These are phyloP conservation scores for Pteria penguin DNA, from an alignment of 2,888 invertebrate genomes.

Conservation along the genomic window DNA sequence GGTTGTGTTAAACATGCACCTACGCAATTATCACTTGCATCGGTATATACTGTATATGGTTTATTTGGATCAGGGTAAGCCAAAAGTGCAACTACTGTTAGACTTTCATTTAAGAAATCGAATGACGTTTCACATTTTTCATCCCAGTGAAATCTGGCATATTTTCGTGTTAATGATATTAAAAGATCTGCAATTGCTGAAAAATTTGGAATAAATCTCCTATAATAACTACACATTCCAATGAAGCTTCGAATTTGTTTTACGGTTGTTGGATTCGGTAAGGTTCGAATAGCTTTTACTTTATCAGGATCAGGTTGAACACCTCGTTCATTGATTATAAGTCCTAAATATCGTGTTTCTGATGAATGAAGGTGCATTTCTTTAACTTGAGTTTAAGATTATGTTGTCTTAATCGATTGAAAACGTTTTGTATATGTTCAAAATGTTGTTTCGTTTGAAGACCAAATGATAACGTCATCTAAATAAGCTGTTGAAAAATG, in stretches of 20 bases:
- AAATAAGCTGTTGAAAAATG: no score
- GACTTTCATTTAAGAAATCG: background rate
- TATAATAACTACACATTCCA: slow-evolving; percentile 12
- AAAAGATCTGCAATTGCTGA: slow-evolving; percentile 10
- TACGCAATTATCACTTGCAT: background rate
- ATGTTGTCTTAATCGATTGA: no score
- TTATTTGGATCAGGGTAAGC: background rate
- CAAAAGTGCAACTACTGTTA: background rate
- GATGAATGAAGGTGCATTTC: no score
- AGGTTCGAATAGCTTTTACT: background rate
- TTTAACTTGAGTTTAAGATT: no score
- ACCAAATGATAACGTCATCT: no score
- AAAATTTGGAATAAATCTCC: slow-evolving; percentile 12
- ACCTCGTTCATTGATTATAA: background rate
- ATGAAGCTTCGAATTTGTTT: slow-evolving; percentile 1
- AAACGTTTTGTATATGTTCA: no score
- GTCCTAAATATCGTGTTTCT: slow-evolving; percentile 11
- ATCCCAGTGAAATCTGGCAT: slow-evolving; percentile 15
- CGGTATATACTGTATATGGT: background rate
- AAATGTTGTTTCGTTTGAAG: no score
- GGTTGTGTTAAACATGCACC: background rate
- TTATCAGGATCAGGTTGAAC: background rate
- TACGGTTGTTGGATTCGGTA: slow-evolving; percentile 5
- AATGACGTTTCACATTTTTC: slow-evolving; percentile 18
- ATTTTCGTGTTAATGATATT: slow-evolving; percentile 16